Evolutionary conservation across 1,140 invertebrate genomes (phyloP).

Genomic region (Mesaphorura yosii): DNA sequence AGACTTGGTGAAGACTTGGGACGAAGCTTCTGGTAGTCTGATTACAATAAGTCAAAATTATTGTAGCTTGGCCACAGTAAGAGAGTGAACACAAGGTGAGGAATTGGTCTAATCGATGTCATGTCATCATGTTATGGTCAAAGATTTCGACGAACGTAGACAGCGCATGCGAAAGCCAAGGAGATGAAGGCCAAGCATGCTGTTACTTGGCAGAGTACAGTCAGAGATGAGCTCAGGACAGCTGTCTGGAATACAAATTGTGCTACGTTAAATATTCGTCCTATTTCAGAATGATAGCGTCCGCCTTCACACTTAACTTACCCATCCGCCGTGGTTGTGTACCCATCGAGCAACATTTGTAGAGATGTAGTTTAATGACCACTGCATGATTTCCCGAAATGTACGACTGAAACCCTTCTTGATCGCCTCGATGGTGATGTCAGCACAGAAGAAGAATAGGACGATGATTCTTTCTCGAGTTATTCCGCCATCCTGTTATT

Average conservation of each 20-base stretch:
- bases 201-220: conserved; percentile 21
- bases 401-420: conserved; percentile 18
- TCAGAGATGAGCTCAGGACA: conserved; percentile 19
- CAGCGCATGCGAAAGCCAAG: conserved; percentile 21
- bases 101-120: neutral
- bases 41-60: too few species aligned
- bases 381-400: conserved; percentile 33
- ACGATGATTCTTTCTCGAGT: conserved; percentile 37
- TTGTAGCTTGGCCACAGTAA: too few species aligned
- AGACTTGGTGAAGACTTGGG: too few species aligned
- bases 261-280: neutral
- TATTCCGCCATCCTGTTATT: conserved; percentile 32
- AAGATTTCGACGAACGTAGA: conserved; percentile 24
- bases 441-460: conserved; percentile 40
- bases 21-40: too few species aligned
- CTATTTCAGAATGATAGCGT: too few species aligned
- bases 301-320: too few species aligned
- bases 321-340: conserved; percentile 34
- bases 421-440: conserved; percentile 35
- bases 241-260: conserved; percentile 14
- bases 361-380: conserved; percentile 35
- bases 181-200: conserved; percentile 27
- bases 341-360: conserved; percentile 35
- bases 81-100: too few species aligned
- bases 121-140: neutral